phyloP scores from a whole-genome alignment of 2,113 vertebrate species.

The Athene noctua region DNA sequence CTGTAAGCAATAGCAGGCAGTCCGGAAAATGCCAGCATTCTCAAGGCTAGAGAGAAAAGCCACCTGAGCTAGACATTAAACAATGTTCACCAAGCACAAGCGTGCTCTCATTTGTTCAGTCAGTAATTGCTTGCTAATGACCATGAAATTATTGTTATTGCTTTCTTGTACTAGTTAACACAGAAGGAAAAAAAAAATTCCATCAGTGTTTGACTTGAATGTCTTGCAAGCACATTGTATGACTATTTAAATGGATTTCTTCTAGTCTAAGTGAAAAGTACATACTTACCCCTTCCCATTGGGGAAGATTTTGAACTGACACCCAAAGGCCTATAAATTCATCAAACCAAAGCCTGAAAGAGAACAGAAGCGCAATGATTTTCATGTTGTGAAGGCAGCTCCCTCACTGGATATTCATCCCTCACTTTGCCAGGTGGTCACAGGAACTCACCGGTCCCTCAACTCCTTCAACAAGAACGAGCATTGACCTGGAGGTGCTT shows the following conservation, averaged over 20 bases:
- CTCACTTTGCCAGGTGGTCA: background rate
- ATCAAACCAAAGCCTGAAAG: constrained; percentile 94
- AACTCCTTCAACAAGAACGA: background rate
- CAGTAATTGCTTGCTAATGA: background rate
- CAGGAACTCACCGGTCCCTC: background rate
- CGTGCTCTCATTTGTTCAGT: background rate
- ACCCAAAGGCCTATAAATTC: constrained; percentile 94
- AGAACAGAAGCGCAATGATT: constrained; percentile 18
- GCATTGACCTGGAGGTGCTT: rapidly evolving
- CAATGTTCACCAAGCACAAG: background rate
- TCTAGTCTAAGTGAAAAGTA: background rate
- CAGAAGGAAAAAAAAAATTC: background rate
- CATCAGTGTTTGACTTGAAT: background rate
- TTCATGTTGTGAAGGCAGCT: background rate
- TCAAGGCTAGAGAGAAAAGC: background rate
- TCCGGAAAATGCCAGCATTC: background rate
- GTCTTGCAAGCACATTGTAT: background rate
- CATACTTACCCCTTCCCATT: constrained; percentile 94
- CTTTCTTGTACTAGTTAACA: background rate
- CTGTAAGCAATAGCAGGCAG: background rate
- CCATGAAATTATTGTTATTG: background rate
- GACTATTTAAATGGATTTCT: background rate
- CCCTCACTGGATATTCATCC: background rate
- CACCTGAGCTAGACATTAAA: background rate
- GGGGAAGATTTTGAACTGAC: constrained; percentile 96